A percentile compares a stretch with the other conserved stretches of the same genome.
Evolutionary conservation across 2,113 vertebrate species (phyloP).

Genomic region (Cathartes aura): DNA sequence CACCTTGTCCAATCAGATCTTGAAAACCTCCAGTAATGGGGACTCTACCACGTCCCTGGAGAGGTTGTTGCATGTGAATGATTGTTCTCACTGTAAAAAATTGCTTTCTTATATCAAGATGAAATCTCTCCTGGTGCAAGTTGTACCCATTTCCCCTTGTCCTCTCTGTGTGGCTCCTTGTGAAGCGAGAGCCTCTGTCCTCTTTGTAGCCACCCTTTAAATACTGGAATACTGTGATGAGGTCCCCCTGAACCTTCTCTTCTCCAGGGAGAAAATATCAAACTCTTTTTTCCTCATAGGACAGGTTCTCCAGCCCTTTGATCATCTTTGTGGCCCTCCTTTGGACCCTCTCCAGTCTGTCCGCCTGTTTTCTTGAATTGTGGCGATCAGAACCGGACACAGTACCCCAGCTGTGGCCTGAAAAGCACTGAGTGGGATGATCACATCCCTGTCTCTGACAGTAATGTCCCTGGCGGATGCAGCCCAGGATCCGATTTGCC

Average conservation of each 20-base stretch:
- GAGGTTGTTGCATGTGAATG: not conserved
- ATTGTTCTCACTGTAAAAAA: not conserved
- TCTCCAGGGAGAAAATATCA: not conserved
- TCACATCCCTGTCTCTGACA: not conserved
- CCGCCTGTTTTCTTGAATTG: not conserved
- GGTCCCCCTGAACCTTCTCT: not conserved
- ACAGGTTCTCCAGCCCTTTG: not conserved
- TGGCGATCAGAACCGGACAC: not conserved
- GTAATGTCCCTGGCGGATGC: not conserved
- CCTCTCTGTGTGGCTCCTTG: not conserved
- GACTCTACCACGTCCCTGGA: not conserved
- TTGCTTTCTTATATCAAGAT: not conserved
- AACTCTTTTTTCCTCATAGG: not conserved
- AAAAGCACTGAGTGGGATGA: not conserved
- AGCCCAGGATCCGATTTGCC: not conserved
- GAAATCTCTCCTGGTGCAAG: not conserved
- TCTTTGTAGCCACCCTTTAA: not conserved
- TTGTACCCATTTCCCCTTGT: not conserved
- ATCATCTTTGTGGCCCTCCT: not conserved
- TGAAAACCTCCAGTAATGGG: not conserved
- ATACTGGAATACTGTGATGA: not conserved
- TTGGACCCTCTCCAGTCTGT: not conserved
- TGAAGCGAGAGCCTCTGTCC: not conserved
- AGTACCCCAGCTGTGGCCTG: not conserved
- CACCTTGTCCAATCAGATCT: not conserved